Conservation (phyloP, 2,113 vertebrate genomes). For the Speoplatyrhinus poulsoni region DNA sequence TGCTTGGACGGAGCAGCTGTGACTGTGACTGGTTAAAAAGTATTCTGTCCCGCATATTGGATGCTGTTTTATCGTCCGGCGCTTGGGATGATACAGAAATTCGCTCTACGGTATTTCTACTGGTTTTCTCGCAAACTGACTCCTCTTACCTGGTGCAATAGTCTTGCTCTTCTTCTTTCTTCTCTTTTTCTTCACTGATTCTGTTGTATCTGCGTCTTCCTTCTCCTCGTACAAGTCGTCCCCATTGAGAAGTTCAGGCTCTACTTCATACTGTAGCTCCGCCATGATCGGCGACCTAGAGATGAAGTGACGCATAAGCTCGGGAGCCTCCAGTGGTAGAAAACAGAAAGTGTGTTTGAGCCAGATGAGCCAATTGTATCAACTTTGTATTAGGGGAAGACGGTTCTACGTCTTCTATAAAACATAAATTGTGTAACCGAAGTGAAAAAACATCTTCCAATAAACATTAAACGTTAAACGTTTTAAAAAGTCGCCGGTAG, state of each 20-base stretch:
- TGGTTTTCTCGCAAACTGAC: constrained; percentile 12
- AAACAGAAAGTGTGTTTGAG: constrained; percentile 50
- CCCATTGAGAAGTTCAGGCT: constrained; percentile 81
- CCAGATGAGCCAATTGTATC: constrained; percentile 39
- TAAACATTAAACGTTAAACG: not conserved
- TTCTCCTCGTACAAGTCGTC: constrained; percentile 76
- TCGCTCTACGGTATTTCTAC: constrained; percentile 11
- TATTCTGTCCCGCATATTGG: constrained; percentile 42
- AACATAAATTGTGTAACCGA: constrained; percentile 8
- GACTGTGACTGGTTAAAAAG: constrained; percentile 38
- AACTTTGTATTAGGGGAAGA: constrained; percentile 40
- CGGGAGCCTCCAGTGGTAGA: constrained; percentile 70
- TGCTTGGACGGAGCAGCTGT: constrained; percentile 15
- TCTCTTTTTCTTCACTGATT: constrained; percentile 84
- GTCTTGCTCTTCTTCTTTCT: constrained; percentile 88
- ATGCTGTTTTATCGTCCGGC: constrained; percentile 14
- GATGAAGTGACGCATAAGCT: constrained; percentile 69
- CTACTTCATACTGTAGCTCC: constrained; percentile 68
- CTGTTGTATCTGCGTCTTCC: constrained; percentile 74
- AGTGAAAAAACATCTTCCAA: not conserved
- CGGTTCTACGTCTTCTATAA: constrained; percentile 4
- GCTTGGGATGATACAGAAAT: constrained; percentile 10
- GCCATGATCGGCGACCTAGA: constrained; percentile 80
- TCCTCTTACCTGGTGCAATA: constrained; percentile 71
- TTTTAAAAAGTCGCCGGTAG: too few species aligned